Evolutionary conservation across 2,797 vertebrate genomes (phyloP).

Genomic region (Dromococcyx pavoninus): DNA sequence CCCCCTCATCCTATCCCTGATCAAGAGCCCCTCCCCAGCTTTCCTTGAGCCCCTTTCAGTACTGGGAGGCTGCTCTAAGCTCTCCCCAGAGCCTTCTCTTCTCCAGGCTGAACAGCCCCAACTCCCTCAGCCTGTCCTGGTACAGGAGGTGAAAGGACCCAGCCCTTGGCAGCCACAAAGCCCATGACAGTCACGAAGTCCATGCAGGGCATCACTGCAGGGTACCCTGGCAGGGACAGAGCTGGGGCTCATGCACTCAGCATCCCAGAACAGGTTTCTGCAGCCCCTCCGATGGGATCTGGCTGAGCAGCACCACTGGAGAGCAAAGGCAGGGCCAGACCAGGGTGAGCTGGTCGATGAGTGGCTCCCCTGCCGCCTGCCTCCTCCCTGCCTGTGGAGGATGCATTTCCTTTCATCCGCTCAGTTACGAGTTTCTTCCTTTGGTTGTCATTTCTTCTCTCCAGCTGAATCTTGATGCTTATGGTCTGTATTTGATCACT

Average conservation of each 20-base stretch:
- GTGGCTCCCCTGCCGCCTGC: fast-evolving
- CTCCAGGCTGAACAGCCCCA: no score
- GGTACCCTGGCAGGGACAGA: background rate
- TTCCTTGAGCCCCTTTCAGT: no score
- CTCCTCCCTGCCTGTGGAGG: background rate
- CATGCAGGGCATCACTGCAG: fast-evolving
- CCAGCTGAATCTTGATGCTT: background rate
- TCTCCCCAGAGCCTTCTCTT: no score
- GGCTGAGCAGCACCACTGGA: fast-evolving
- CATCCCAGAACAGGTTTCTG: background rate
- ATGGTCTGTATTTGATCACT: background rate
- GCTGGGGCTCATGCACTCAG: fast-evolving
- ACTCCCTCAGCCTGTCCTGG: no score
- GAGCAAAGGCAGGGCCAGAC: background rate
- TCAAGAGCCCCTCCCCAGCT: no score
- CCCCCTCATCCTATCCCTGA: no score
- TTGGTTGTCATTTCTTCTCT: background rate
- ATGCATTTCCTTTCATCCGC: background rate
- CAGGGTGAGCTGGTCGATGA: fast-evolving
- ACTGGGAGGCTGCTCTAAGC: no score
- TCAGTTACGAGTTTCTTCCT: background rate
- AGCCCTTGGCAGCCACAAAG: background rate
- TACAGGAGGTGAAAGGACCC: background rate
- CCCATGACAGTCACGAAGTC: no score
- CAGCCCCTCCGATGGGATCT: background rate